Conservation (phyloP, 2,113 vertebrate species). For the Cariama cristata region DNA sequence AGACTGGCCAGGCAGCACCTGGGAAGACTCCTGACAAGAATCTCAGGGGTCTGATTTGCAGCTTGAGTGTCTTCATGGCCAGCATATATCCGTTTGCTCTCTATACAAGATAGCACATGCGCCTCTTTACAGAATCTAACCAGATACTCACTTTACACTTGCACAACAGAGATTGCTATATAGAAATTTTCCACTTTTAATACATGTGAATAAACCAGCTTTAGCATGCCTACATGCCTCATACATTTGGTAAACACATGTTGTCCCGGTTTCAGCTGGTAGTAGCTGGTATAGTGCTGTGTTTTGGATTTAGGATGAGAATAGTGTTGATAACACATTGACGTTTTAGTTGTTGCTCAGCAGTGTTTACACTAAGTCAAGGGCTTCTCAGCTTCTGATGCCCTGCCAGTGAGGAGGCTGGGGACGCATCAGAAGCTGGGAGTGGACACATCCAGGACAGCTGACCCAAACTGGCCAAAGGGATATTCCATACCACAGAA, state of each 20-base stretch:
- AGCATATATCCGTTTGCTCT: background rate
- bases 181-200: background rate
- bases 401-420: background rate
- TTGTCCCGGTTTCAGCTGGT: background rate
- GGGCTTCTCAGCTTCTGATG: background rate
- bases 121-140: background rate
- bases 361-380: background rate
- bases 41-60: background rate
- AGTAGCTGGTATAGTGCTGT: background rate
- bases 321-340: background rate
- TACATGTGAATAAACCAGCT: background rate
- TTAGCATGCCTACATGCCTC: background rate
- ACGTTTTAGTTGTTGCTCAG: background rate
- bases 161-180: background rate
- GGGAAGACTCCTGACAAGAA: background rate
- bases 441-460: background rate
- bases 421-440: background rate
- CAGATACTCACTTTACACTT: background rate
- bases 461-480: background rate
- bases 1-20: background rate
- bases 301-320: background rate
- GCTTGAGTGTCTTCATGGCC: background rate
- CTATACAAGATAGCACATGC: background rate
- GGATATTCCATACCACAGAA: background rate
- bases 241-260: accelerated